Evolutionary conservation across 2,888 invertebrate species (phyloP), one percentile per base, ranked within the genome.

Genomic region (Hyposoter dolosus): DNA sequence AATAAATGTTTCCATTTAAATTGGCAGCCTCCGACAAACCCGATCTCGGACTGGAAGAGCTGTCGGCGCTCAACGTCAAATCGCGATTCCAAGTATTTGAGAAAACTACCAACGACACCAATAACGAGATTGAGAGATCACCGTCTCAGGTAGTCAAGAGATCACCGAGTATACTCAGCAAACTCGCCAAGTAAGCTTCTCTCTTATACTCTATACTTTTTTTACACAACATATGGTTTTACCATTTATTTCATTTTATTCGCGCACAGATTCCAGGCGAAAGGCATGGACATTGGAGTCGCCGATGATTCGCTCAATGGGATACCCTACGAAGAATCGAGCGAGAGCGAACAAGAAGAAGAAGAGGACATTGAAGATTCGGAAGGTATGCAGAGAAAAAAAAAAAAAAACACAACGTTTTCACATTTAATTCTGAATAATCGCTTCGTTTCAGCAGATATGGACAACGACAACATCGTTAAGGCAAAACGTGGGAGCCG

Each of bases 51-150:
- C 95, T 98, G 15, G 97, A 97, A 89, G 98, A 98, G 93, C 94
- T 98, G 76, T 96, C 97, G 45, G 96, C 96, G 88, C 94, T 98
- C 88, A 98, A 98, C 94, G 97, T 98, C 15, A 97, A 97, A 94
- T 97, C 97, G 45, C 96, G 97, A 86, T 98, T 98, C 95, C 96
- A 98, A 94, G 96, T 98, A 89, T 98, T 98, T 94, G 98, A 98
- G 94, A 95, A 95, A 87, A 92, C 94, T 17, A 94, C 93, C 63
- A 95, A 94, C 65, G 95, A 95, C 88, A 93, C 92, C 71, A 89
- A 88, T 71, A 93, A 91, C 88, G 95, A 94, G 84, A 93, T 95
- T 86, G 95, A 95, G 88, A 93, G 94, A 88, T 95, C 95, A 28
- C 94, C 95, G 35, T 95, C 95, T 63, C 93, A 94, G 87, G 94